phyloP scores from a whole-genome alignment of 2,888 invertebrate genomes.

The Listrodromus nycthemerus region DNA sequence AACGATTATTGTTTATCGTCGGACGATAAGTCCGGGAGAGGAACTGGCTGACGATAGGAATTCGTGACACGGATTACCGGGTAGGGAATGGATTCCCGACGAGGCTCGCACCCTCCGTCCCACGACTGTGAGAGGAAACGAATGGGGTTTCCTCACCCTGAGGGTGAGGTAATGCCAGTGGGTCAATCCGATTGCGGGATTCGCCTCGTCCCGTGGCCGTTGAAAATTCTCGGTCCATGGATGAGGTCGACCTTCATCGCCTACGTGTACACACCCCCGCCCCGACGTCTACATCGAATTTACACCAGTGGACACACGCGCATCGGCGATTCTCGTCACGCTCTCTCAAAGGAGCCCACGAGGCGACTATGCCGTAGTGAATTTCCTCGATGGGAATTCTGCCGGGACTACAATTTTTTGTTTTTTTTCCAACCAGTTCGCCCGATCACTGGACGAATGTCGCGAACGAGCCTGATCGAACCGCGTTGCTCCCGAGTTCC shows the following conservation, averaged over 20 bases:
- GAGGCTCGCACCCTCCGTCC: constrained; percentile 12
- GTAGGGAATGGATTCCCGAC: constrained; percentile 30
- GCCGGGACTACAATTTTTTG: background rate
- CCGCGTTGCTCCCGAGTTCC: background rate
- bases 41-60: constrained; percentile 29
- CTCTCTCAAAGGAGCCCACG: background rate
- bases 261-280: background rate
- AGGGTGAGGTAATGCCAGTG: constrained; percentile 15
- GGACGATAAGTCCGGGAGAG: background rate
- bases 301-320: background rate
- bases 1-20: constrained; percentile 2
- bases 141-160: constrained; percentile 5
- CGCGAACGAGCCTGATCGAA: constrained; percentile 17
- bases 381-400: background rate
- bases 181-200: constrained; percentile 62
- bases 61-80: constrained; percentile 49
- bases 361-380: background rate
- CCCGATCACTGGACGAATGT: background rate
- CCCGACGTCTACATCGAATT: constrained; percentile 8
- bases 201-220: constrained; percentile 7
- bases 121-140: constrained; percentile 14
- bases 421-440: background rate
- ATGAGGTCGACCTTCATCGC: constrained; percentile 1
- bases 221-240: constrained; percentile 40
- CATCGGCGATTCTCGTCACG: background rate